phyloP scores from a whole-genome alignment of 2,797 vertebrate species.

The Acipenser oxyrinchus region DNA sequence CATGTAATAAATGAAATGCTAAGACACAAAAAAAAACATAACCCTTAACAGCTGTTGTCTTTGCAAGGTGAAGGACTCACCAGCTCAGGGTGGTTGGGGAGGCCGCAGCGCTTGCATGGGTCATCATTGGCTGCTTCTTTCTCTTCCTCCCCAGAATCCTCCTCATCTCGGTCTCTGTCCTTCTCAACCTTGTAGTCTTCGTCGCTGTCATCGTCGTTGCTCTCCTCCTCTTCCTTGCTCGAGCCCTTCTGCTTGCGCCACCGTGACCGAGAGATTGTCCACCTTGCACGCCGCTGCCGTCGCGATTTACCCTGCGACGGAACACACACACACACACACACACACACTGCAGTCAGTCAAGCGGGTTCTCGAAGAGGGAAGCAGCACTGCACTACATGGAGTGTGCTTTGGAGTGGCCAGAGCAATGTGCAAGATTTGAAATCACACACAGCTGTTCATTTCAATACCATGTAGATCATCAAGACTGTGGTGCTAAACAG shows the following conservation, averaged over 20 bases:
- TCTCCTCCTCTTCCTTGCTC: conserved; percentile 68
- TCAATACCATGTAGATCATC: too few relatives aligned
- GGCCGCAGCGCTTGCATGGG: conserved; percentile 89
- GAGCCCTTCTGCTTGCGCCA: conserved; percentile 71
- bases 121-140: conserved; percentile 74
- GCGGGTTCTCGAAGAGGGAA: neutral
- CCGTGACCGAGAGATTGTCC: conserved; percentile 75
- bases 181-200: conserved; percentile 34
- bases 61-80: conserved; percentile 45
- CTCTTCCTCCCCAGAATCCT: conserved; percentile 66
- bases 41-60: too few relatives aligned
- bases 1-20: too few relatives aligned
- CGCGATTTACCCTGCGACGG: conserved; percentile 50
- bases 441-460: too few relatives aligned
- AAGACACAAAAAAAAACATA: too few relatives aligned
- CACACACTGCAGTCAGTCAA: conserved; percentile 10
- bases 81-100: conserved; percentile 92
- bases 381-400: too few relatives aligned
- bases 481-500: too few relatives aligned
- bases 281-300: conserved; percentile 69
- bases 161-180: conserved; percentile 45
- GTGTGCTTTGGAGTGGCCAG: too few relatives aligned
- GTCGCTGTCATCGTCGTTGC: conserved; percentile 54
- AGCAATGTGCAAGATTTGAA: too few relatives aligned
- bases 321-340: conserved; percentile 1